Conservation (phyloP, 2,888 invertebrate species). For the Aleiodes leptofemur region DNA sequence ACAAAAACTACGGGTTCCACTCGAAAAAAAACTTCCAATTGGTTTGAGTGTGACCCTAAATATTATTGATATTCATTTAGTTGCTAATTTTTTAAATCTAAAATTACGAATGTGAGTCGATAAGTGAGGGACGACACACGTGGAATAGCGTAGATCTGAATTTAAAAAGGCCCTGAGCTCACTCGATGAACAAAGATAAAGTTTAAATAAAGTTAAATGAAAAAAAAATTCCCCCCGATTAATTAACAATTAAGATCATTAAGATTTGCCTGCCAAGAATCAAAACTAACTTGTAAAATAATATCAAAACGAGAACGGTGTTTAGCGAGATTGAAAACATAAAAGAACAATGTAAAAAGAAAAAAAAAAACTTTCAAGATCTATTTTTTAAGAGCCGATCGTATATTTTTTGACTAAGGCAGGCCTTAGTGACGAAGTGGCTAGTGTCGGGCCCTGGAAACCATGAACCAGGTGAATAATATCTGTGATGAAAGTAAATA, state of each 20-base stretch:
- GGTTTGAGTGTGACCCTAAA: conserved; percentile 42
- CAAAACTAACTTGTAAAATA: conserved; percentile 55
- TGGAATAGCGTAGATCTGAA: conserved; percentile 51
- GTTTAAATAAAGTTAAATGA: conserved; percentile 30
- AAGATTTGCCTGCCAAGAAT: conserved; percentile 68
- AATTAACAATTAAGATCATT: conserved; percentile 52
- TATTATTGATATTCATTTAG: not conserved
- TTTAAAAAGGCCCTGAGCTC: conserved; percentile 43
- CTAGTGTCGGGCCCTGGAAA: conserved; percentile 54
- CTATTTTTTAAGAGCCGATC: conserved; percentile 75
- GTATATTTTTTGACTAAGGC: conserved; percentile 76
- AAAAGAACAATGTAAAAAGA: conserved; percentile 19
- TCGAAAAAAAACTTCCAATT: conserved; percentile 39
- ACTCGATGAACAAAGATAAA: conserved; percentile 47
- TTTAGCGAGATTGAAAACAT: conserved; percentile 35
- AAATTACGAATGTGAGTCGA: conserved; percentile 37
- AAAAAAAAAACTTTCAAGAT: conserved; percentile 62
- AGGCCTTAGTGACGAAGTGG: conserved; percentile 71
- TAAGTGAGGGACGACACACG: conserved; percentile 38
- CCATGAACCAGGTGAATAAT: conserved; percentile 35
- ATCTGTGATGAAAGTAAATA: conserved; percentile 46
- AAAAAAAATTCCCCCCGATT: conserved; percentile 28
- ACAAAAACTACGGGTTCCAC: not conserved
- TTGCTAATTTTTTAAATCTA: not conserved
- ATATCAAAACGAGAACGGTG: conserved; percentile 51